phyloP scores from a whole-genome alignment of 2,113 vertebrate species.

The Chloropsis hardwickii region DNA sequence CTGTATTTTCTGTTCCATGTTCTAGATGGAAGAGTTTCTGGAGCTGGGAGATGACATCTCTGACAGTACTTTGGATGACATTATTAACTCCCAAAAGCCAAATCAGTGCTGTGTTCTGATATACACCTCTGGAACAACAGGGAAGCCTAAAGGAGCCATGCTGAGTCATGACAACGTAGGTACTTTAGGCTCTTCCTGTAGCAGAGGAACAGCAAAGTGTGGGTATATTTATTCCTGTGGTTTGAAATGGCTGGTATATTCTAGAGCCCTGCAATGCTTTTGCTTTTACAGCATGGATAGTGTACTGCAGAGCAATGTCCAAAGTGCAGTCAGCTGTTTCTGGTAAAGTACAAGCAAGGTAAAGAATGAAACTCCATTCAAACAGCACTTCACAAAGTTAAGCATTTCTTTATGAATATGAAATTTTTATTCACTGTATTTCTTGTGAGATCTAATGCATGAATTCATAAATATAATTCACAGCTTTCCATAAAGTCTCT shows the following conservation, averaged over 20 bases:
- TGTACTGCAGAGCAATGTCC: background rate
- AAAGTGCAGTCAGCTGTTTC: background rate
- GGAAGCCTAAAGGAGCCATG: conserved; percentile 88
- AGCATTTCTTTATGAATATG: background rate
- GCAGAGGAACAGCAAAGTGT: background rate
- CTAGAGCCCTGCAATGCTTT: background rate
- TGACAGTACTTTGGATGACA: conserved; percentile 75
- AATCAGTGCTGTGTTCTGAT: conserved; percentile 86
- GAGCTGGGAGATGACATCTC: conserved; percentile 74
- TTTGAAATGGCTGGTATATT: background rate
- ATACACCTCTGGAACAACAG: conserved; percentile 89
- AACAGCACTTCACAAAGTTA: background rate
- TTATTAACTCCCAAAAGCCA: conserved; percentile 77
- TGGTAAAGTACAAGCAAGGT: background rate
- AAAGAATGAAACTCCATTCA: background rate
- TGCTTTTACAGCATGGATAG: background rate
- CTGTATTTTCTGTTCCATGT: background rate
- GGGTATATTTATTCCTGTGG: background rate
- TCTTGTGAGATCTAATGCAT: background rate
- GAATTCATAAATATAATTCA: background rate
- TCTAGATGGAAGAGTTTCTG: conserved; percentile 86
- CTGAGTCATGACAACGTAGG: conserved; percentile 90
- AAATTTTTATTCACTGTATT: background rate
- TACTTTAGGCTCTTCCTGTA: background rate
- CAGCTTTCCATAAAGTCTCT: background rate